A percentile compares a stretch with the other conserved stretches of the same genome.
phyloP scores from a whole-genome alignment of 2,113 vertebrate genomes.

The Oryzias celebensis region DNA sequence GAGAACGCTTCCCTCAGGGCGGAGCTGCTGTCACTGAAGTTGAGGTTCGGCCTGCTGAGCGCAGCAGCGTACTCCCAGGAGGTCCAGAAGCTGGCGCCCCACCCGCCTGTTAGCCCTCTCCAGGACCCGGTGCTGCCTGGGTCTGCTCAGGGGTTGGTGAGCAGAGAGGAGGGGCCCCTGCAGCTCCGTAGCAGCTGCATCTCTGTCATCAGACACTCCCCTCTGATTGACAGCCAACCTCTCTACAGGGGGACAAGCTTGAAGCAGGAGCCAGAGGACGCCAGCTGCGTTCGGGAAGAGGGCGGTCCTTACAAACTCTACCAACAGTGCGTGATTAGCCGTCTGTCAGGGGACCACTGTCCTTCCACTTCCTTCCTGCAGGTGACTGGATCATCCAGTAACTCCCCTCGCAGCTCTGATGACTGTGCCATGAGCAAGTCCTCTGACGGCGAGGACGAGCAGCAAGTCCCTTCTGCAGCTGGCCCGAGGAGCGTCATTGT shows the following conservation, averaged over 20 bases:
- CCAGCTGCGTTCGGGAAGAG: conserved; percentile 76
- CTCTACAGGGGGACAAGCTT: conserved; percentile 78
- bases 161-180: conserved; percentile 79
- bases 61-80: conserved; percentile 88
- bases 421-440: conserved; percentile 87
- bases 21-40: conserved; percentile 88
- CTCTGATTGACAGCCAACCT: conserved; percentile 75
- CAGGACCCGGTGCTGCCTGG: conserved; percentile 80
- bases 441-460: conserved; percentile 94
- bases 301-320: conserved; percentile 83
- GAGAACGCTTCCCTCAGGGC: conserved; percentile 92
- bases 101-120: conserved; percentile 78
- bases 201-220: conserved; percentile 95
- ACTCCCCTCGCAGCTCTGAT: conserved; percentile 89
- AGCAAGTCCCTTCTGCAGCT: conserved; percentile 87
- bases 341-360: conserved; percentile 76
- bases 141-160: conserved; percentile 67
- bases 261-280: conserved; percentile 87
- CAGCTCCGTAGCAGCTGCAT: conserved; percentile 84
- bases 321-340: conserved; percentile 77
- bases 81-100: conserved; percentile 85
- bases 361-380: conserved; percentile 86
- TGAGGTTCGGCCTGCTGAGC: conserved; percentile 92
- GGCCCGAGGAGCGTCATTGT: conserved; percentile 83
- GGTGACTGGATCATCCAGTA: conserved; percentile 85